Conservation (phyloP, 2,113 vertebrate genomes). For the Leucosticte australis region DNA sequence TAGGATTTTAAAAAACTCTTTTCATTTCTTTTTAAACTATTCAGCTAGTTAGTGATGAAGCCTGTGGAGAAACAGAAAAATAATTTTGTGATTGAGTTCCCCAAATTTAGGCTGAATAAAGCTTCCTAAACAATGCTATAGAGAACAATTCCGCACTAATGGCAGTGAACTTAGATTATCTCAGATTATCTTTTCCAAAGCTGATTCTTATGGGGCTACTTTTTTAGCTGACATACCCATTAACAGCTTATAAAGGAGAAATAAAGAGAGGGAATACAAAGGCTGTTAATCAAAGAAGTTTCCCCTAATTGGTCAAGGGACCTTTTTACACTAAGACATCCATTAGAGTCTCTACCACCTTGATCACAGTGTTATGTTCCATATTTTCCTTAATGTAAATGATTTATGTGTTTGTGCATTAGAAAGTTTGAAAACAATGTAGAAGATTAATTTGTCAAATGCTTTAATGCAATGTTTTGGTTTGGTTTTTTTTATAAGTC, state of each 20-base stretch:
- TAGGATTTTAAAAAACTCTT: accelerated
- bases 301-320: neutral
- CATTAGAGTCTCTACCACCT: neutral
- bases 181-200: neutral
- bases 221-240: neutral
- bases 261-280: neutral
- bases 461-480: neutral
- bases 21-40: neutral
- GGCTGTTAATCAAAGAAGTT: neutral
- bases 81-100: neutral
- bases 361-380: neutral
- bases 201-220: neutral
- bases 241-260: neutral
- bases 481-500: neutral
- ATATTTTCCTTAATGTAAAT: neutral
- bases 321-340: neutral
- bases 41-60: neutral
- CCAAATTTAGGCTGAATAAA: neutral
- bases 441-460: neutral
- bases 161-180: neutral
- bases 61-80: neutral
- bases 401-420: neutral
- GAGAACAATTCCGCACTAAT: slow-evolving; percentile 9
- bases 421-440: neutral
- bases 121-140: neutral